phyloP scores from a whole-genome alignment of 92 coral and sea anemone species.

The Epizoanthus scotinus region DNA sequence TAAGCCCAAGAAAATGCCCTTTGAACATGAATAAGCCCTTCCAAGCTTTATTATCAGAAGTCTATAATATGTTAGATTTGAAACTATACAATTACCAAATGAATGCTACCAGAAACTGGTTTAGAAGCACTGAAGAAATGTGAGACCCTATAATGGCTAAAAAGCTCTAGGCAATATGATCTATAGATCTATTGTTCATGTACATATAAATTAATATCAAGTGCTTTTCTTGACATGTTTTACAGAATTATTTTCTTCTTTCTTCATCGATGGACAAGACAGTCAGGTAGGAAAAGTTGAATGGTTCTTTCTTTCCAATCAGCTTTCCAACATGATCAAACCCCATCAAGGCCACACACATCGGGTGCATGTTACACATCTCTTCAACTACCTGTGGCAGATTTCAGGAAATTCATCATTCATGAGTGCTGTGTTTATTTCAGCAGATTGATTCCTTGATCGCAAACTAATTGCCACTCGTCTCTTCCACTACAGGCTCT shows the following conservation, averaged over 20 bases:
- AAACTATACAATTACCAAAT: no score
- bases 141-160: no score
- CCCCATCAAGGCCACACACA: no score
- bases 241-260: conserved; percentile 92
- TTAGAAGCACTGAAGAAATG: no score
- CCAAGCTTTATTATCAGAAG: no score
- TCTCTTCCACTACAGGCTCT: conserved; percentile 59
- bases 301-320: background rate
- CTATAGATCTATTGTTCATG: background rate
- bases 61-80: no score
- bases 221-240: conserved; percentile 7
- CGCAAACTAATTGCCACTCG: background rate
- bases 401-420: conserved; percentile 88
- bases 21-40: no score
- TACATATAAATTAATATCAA: background rate
- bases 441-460: background rate
- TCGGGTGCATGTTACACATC: background rate
- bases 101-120: no score
- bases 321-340: no score
- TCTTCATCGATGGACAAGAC: conserved; percentile 99
- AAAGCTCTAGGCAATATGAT: no score
- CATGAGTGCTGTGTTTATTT: conserved; percentile 47
- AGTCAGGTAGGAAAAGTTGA: conserved; percentile 66
- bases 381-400: conserved; percentile 74
- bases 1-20: no score